Base-by-base conservation (phyloP, 2,888 invertebrate genomes). In the Nesidiocoris tenuis region DNA sequence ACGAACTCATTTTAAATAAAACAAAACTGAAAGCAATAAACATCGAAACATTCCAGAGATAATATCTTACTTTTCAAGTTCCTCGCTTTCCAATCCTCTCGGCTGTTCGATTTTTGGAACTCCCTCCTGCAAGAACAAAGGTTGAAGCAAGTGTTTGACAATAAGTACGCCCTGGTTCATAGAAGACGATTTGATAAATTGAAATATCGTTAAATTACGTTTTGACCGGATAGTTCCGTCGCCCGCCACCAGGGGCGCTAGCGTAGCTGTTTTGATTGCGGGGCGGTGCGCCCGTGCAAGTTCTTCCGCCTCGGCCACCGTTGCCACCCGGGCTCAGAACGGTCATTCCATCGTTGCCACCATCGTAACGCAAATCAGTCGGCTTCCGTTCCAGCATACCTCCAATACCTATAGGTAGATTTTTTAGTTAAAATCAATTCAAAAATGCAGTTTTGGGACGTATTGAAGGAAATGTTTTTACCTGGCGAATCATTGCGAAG, bases 61-160 rank as follows among this genome's bases (percentile, higher is more conserved):
- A n/a, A n/a, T n/a, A n/a, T n/a, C 76, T 68, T 63, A 77, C 77
- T 68, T 77, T 64, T 74, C 16, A 57, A 57, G 24, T 68, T 74
- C 12, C 77, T 63, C n/a, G 54, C 68, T 18, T 68, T 68, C 64
- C 74, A 56, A 21, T 74, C 74, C 9, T 77, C 77, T 56, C 70
- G 67, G 9, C 18, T n/a, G 61, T 23, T 21, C 25, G 67, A 74
- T 63, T 74, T 74, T 54, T 67, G 61, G 22, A 25, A 39, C n/a
- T 77, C 77, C 18, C 70, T 74, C 70, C 77, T 77, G 55, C 54
- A 39, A 12, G 7, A 25, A 24, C 39, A 25, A 12, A 54, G 5
- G n/a, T 19, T 25, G 24, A 2, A 25, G 1, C 23, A 61, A 59
- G n/a, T n/a, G n/a, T n/a, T n/a, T n/a, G n/a, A n/a, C n/a, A n/a